These are phyloP conservation scores for Cenopis cana DNA, from an alignment of 2,888 invertebrate genomes.

Conservation along the genomic window DNA sequence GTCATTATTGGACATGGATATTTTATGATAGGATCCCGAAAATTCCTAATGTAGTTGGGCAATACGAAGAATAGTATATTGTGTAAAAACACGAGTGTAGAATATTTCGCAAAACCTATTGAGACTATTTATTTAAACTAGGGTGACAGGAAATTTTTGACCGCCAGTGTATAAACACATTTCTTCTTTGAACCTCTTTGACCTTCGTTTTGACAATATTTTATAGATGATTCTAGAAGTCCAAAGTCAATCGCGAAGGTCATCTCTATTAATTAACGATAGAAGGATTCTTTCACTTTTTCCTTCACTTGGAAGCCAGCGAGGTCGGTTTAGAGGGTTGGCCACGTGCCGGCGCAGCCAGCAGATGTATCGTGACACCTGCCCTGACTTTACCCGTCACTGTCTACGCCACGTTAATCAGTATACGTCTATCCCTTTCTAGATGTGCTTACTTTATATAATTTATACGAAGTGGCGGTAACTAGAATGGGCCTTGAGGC, in stretches of 20 bases:
- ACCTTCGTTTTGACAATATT: background rate
- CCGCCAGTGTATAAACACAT: too few relatives aligned
- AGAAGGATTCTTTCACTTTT: conserved; percentile 72
- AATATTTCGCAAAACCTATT: too few relatives aligned
- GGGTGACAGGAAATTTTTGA: too few relatives aligned
- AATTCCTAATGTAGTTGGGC: too few relatives aligned
- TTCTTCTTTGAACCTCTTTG: background rate
- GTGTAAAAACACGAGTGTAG: too few relatives aligned
- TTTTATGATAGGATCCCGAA: too few relatives aligned
- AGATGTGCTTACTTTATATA: conserved; percentile 82
- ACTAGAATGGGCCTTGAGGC: conserved; percentile 80
- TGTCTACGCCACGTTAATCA: conserved; percentile 62
- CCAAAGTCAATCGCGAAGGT: background rate
- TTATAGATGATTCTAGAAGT: background rate
- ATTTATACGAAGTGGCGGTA: conserved; percentile 83
- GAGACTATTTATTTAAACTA: too few relatives aligned
- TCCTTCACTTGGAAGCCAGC: conserved; percentile 64
- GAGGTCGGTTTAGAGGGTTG: conserved; percentile 78
- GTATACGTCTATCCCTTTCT: conserved; percentile 69
- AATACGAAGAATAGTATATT: too few relatives aligned
- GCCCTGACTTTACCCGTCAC: conserved; percentile 78
- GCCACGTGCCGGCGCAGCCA: conserved; percentile 79
- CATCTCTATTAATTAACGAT: conserved; percentile 51
- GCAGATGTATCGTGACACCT: conserved; percentile 84
- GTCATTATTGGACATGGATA: too few relatives aligned